Conservation (phyloP, 2,888 invertebrate genomes). For the Zaprionus bogoriensis region DNA sequence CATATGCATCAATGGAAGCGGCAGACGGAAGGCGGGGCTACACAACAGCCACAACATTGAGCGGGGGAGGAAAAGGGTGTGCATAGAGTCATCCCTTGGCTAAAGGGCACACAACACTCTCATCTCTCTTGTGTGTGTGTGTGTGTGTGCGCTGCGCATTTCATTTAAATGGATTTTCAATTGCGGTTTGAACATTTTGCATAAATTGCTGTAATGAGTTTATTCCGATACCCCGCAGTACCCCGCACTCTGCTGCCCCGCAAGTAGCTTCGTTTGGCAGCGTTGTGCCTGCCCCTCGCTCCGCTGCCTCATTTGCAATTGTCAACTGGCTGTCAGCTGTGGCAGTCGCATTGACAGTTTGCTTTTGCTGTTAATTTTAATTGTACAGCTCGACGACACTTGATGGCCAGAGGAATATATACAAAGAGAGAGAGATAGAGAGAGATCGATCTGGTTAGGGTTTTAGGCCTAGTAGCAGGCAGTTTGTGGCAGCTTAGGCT, state of each 20-base stretch:
- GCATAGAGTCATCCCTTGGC: slow-evolving; percentile 26
- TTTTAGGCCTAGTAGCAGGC: no score
- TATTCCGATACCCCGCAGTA: slow-evolving; percentile 44
- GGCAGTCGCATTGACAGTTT: slow-evolving; percentile 71
- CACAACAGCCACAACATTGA: slow-evolving; percentile 30
- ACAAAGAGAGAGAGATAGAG: no score
- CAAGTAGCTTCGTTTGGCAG: slow-evolving; percentile 64
- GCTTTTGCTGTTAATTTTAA: slow-evolving; percentile 66
- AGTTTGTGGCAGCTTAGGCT: no score
- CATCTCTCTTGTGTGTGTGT: neutral
- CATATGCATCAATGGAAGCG: slow-evolving; percentile 80
- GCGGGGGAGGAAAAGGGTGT: neutral
- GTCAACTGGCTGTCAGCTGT: slow-evolving; percentile 64
- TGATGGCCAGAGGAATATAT: no score
- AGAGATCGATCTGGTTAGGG: no score
- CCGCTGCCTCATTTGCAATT: slow-evolving; percentile 62
- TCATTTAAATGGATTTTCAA: slow-evolving; percentile 81
- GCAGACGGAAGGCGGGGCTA: slow-evolving; percentile 28
- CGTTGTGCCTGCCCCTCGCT: neutral
- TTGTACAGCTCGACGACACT: slow-evolving; percentile 45
- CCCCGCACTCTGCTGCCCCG: slow-evolving; percentile 26
- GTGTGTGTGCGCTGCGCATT: slow-evolving; percentile 43
- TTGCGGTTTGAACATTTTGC: slow-evolving; percentile 81
- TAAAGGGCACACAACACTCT: no score
- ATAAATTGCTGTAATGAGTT: slow-evolving; percentile 81